phyloP scores from a whole-genome alignment of 1,140 invertebrate genomes.

The Reticulitermes speratus region DNA sequence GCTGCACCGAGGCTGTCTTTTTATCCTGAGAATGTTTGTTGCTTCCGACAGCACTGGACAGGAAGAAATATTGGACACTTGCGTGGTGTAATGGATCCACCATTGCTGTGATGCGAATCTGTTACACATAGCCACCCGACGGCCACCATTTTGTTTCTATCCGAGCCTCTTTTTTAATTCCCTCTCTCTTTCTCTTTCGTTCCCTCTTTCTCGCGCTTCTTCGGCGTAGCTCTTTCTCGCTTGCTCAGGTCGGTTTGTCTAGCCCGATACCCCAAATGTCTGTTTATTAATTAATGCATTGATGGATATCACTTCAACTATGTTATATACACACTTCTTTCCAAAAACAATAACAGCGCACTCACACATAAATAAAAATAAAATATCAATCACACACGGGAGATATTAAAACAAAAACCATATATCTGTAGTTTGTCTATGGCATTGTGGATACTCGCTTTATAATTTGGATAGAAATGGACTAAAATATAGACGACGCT shows the following conservation, averaged over 20 bases:
- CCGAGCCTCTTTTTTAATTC: neutral
- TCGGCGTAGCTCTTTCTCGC: neutral
- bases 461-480: too few species aligned
- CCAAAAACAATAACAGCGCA: neutral
- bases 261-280: neutral
- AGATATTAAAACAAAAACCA: slow-evolving; percentile 6
- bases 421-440: neutral
- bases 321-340: neutral
- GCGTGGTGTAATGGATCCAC: neutral
- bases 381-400: slow-evolving; percentile 6
- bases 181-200: neutral
- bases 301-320: too few species aligned
- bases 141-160: slow-evolving; percentile 18
- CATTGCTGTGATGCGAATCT: slow-evolving; percentile 19
- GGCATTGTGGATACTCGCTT: neutral
- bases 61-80: neutral
- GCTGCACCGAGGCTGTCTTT: neutral
- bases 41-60: neutral
- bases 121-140: slow-evolving; percentile 16
- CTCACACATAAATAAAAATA: slow-evolving; percentile 17
- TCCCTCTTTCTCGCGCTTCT: neutral
- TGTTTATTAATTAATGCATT: neutral
- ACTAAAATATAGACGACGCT: slow-evolving; percentile 5
- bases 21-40: neutral
- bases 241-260: neutral